Conservation (phyloP, 2,113 vertebrate species). For the Crypturellus undulatus region DNA sequence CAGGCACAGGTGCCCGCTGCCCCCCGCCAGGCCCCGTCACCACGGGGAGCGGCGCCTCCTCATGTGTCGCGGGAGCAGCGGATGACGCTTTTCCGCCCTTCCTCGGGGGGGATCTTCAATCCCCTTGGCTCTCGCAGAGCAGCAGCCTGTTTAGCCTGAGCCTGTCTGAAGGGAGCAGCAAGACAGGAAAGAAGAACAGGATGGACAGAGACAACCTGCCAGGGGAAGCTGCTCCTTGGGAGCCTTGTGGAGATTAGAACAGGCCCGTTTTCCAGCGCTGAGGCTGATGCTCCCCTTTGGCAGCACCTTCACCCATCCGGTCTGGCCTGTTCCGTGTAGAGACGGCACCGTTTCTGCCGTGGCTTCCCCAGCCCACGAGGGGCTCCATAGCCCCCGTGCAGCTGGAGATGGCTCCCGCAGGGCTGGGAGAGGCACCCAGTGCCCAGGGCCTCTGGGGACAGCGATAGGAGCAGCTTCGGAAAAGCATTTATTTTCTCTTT, state of each 20-base stretch:
- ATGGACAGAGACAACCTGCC: neutral
- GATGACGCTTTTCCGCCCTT: neutral
- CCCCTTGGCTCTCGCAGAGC: neutral
- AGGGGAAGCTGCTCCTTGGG: neutral
- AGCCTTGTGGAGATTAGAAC: neutral
- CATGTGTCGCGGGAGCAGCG: neutral
- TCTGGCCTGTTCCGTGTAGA: neutral
- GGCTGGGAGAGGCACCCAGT: neutral
- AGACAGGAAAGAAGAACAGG: neutral
- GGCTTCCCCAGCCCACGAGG: neutral
- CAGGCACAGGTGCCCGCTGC: neutral
- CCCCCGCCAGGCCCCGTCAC: neutral
- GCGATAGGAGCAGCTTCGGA: neutral
- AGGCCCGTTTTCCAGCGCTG: neutral
- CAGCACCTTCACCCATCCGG: neutral
- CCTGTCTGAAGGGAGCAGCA: neutral
- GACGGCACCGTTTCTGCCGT: neutral
- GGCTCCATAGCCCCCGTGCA: neutral
- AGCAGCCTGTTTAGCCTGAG: neutral
- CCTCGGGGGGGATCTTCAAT: neutral
- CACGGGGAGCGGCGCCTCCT: neutral
- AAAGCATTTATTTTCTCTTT: accelerated
- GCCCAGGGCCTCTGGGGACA: neutral
- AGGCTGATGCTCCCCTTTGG: neutral
- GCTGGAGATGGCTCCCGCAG: neutral